Evolutionary conservation across 2,888 invertebrate species (phyloP), one percentile per base, ranked within the genome.

Genomic region (Allacma fusca): DNA sequence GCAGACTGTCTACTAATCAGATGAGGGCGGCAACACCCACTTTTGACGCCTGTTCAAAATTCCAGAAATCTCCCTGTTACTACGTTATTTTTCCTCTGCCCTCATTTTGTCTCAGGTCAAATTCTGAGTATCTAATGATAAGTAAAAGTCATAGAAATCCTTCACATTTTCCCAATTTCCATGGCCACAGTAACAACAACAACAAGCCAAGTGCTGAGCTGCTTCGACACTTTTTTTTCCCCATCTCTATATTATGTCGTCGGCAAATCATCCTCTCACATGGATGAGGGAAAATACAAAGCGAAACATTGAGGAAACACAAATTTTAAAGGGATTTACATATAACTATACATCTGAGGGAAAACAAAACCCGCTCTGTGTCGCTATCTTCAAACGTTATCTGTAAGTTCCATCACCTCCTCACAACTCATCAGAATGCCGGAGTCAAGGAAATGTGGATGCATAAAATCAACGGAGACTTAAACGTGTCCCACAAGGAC

Each of bases 21-120:
- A 34, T 62, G 59, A 62, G n/a, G 62, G 16, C 28, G 72, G 72
- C 72, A 75, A 74, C 82, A 79, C 82, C 82, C 82, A 80, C 79
- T 81, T 83, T 81, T 81, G 79, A 83, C 82, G 81, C 82, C 81
- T 80, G 24, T 24, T 64, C 34, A 72, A 72, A 28, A 34, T 12
- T 50, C 50, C 50, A 12, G 40, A 50, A 50, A 50, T 50, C 50
- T n/a, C 16, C 40, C 5, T 40, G 40, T 40, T n/a, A n/a, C 7
- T 40, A 40, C 40, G 40, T 40, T 13, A n/a, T n/a, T n/a, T n/a
- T n/a, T n/a, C n/a, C n/a, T n/a, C n/a, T 50, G 50, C 50, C 50
- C 50, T 50, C 50, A 50, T 50, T 50, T 34, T 34, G 34, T 50
- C 50, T 12, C 50, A 19, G 50, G 50, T 13, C n/a, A 13, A 50